A percentile compares a stretch with the other conserved stretches of the same genome.
Conservation (phyloP, 2,888 invertebrate genomes). For the Rhabditoides inermis region DNA sequence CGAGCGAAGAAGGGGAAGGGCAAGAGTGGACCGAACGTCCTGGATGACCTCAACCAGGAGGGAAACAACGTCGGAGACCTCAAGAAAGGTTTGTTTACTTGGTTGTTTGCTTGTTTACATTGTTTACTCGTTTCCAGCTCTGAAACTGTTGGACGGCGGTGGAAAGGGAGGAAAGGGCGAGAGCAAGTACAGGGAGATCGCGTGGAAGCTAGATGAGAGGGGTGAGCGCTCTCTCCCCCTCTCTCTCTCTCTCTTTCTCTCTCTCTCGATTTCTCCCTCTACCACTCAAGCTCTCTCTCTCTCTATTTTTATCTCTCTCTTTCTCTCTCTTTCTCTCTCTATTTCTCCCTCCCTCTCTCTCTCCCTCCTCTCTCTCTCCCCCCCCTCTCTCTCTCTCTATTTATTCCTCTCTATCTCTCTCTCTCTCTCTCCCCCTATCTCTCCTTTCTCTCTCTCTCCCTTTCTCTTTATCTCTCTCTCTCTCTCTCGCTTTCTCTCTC, state of each 20-base stretch:
- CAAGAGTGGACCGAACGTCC: slow-evolving; percentile 37
- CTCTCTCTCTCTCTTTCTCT: not conserved
- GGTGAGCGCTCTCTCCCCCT: not conserved
- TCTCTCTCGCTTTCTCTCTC: no score
- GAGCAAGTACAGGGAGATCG: slow-evolving; percentile 63
- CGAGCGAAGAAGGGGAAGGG: slow-evolving; percentile 44
- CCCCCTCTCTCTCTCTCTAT: no score
- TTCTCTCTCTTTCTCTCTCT: no score
- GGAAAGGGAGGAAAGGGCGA: slow-evolving; percentile 38
- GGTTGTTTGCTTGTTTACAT: not conserved
- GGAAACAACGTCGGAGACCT: slow-evolving; percentile 30
- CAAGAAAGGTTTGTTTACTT: slow-evolving; percentile 19
- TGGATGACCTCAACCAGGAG: slow-evolving; percentile 36
- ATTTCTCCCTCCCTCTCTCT: no score
- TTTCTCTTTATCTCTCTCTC: no score
- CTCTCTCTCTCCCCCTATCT: no score
- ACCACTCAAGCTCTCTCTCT: no score
- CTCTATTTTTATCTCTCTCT: no score
- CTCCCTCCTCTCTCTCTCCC: no score
- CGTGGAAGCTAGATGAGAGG: slow-evolving; percentile 30
- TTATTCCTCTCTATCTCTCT: no score
- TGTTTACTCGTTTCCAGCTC: slow-evolving; percentile 17
- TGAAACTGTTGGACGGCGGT: slow-evolving; percentile 40
- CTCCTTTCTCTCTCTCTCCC: no score
- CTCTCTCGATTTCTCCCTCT: no score